These are phyloP conservation scores for Epirrita christyi DNA, from an alignment of 2,888 invertebrate species.

Conservation along the genomic window DNA sequence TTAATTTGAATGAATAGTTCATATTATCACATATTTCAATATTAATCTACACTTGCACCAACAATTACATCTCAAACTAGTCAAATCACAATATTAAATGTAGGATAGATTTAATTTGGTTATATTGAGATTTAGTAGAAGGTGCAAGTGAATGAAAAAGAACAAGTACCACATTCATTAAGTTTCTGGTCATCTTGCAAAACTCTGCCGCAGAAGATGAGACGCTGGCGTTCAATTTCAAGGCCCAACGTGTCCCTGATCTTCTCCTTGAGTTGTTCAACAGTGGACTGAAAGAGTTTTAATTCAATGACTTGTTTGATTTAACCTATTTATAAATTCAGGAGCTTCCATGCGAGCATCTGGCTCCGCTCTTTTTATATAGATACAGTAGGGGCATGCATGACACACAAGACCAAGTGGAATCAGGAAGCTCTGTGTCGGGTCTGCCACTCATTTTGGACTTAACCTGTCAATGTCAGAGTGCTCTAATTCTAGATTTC, in stretches of 20 bases:
- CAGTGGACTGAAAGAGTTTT: slow-evolving; percentile 87
- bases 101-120: too few relatives aligned
- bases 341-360: too few relatives aligned
- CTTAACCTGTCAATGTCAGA: too few relatives aligned
- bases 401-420: too few relatives aligned
- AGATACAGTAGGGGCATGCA: too few relatives aligned
- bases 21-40: background rate
- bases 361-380: too few relatives aligned
- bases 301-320: background rate
- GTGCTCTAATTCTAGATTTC: too few relatives aligned
- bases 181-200: slow-evolving; percentile 94
- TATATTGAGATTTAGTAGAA: background rate
- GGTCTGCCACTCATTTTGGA: too few relatives aligned
- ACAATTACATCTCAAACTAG: background rate
- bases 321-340: background rate
- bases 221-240: slow-evolving; percentile 92
- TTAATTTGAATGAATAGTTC: background rate
- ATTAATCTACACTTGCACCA: background rate
- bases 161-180: slow-evolving; percentile 90
- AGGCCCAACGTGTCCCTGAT: slow-evolving; percentile 92
- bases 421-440: too few relatives aligned
- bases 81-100: background rate
- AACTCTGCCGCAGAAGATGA: slow-evolving; percentile 98
- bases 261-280: slow-evolving; percentile 91
- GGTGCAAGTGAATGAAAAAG: background rate